Percentiles rank a stretch among this genome's conserved stretches.
Conservation (phyloP, 2,797 vertebrate species). For the Huso huso region DNA sequence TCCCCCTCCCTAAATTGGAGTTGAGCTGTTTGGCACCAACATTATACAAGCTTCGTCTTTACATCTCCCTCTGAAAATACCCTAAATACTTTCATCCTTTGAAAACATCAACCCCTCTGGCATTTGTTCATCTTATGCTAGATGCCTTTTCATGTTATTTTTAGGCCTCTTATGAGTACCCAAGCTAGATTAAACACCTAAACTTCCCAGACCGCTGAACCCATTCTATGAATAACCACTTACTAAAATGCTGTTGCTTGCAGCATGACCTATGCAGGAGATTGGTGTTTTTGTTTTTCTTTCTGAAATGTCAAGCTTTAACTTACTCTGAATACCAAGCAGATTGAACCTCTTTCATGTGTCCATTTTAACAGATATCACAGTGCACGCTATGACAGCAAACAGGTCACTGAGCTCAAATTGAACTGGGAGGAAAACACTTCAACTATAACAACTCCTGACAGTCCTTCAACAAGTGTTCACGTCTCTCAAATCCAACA, state of each 20-base stretch:
- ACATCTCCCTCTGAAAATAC: conserved; percentile 11
- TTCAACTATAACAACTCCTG: too few relatives aligned
- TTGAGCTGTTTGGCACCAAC: background rate
- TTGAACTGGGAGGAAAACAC: too few relatives aligned
- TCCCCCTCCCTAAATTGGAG: background rate
- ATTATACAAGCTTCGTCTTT: background rate
- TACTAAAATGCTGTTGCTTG: background rate
- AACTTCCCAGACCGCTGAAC: background rate
- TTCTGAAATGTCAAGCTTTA: too few relatives aligned
- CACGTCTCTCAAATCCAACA: too few relatives aligned
- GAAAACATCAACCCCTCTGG: background rate
- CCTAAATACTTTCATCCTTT: conserved; percentile 2
- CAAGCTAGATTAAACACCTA: background rate
- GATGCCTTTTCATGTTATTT: conserved; percentile 15
- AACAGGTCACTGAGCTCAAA: too few relatives aligned
- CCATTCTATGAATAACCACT: background rate
- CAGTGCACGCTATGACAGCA: too few relatives aligned
- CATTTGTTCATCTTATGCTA: conserved; percentile 10
- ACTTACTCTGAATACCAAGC: too few relatives aligned
- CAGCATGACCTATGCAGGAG: too few relatives aligned
- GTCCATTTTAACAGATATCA: too few relatives aligned
- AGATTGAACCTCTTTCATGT: too few relatives aligned
- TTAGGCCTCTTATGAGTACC: conserved; percentile 6
- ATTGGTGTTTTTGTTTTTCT: too few relatives aligned
- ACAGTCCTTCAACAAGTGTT: too few relatives aligned